Percentiles rank a stretch among this genome's conserved stretches.
Evolutionary conservation across 92 coral and sea anemone species (phyloP).

Genomic region (Parazoanthus swiftii): DNA sequence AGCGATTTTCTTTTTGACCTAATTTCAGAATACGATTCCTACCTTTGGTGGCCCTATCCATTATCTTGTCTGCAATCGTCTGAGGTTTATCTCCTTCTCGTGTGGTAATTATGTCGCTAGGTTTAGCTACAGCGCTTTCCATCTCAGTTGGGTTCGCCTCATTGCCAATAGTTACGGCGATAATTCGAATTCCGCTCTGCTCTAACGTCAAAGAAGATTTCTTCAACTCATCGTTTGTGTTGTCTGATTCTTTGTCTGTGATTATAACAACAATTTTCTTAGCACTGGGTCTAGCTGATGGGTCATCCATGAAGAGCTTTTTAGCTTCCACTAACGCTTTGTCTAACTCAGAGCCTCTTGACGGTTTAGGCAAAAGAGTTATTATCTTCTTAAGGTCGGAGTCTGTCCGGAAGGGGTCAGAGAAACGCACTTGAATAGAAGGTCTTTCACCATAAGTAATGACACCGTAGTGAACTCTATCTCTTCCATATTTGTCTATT

Average conservation of each 20-base stretch:
- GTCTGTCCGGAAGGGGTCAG: background rate
- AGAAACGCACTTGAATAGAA: conserved; percentile 17
- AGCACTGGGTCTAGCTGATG: conserved; percentile 56
- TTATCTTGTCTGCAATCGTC: conserved; percentile 56
- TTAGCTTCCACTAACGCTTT: conserved; percentile 17
- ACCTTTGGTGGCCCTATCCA: conserved; percentile 68
- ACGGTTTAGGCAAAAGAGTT: conserved; percentile 9
- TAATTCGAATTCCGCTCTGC: conserved; percentile 68
- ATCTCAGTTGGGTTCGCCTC: conserved; percentile 62
- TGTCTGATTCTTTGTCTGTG: conserved; percentile 71
- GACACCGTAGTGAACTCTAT: conserved; percentile 34
- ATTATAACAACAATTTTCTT: conserved; percentile 76
- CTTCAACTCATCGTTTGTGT: conserved; percentile 44
- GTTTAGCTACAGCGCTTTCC: conserved; percentile 41
- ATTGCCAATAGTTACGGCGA: conserved; percentile 81
- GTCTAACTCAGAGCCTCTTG: conserved; percentile 5
- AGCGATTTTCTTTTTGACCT: background rate
- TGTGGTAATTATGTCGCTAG: conserved; percentile 48
- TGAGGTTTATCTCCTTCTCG: conserved; percentile 59
- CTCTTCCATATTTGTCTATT: conserved; percentile 66
- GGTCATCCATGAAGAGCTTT: background rate
- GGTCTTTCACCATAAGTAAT: conserved; percentile 20
- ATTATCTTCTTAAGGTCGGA: conserved; percentile 1
- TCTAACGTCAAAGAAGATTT: conserved; percentile 53
- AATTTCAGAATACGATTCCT: background rate